Conservation (phyloP, 2,888 invertebrate species). For the Philonicus albiceps region DNA sequence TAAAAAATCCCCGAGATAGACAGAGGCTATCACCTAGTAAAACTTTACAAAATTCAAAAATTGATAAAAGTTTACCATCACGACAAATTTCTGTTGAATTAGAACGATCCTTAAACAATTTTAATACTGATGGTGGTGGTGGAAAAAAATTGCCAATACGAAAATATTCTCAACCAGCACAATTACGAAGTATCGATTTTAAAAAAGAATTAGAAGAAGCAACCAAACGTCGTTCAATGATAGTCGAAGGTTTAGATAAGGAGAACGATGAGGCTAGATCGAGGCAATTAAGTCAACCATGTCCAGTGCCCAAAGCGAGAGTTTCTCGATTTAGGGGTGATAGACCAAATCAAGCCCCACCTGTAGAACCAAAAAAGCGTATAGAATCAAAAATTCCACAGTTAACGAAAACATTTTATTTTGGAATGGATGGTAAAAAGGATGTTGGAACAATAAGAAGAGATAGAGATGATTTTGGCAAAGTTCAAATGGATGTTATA, state of each 20-base stretch:
- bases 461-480: conserved; percentile 46
- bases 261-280: not conserved
- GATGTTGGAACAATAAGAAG: conserved; percentile 49
- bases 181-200: conserved; percentile 30
- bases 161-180: conserved; percentile 44
- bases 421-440: conserved; percentile 75
- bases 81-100: not conserved
- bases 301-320: not conserved
- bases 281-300: not conserved
- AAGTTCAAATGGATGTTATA: conserved; percentile 53
- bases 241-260: not conserved
- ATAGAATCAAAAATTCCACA: conserved; percentile 53
- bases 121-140: not conserved
- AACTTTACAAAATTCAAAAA: not conserved
- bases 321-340: not conserved
- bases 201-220: conserved; percentile 47
- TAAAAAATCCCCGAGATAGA: not conserved
- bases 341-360: not conserved
- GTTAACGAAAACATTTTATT: conserved; percentile 73
- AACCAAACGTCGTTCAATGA: conserved; percentile 45
- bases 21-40: not conserved
- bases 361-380: not conserved
- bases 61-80: not conserved
- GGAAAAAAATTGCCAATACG: not conserved
- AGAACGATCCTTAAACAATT: not conserved